Percentiles rank a stretch among this genome's conserved stretches.
These are phyloP conservation scores for Rachycentron canadum DNA, from an alignment of 2,797 vertebrate genomes.

Conservation along the genomic window DNA sequence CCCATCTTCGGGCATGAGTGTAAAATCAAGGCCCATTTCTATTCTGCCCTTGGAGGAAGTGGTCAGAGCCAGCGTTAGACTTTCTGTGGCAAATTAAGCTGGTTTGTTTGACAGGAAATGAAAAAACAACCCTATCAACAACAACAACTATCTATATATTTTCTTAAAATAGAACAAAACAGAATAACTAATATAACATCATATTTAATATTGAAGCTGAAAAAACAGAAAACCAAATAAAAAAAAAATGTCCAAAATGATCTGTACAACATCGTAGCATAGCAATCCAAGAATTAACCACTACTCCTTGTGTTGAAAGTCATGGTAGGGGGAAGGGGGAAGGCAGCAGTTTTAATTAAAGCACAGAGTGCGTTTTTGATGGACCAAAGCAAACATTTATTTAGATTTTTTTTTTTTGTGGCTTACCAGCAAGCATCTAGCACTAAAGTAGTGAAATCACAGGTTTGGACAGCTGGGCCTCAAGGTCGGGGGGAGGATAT, in stretches of 20 bases:
- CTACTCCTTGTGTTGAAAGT: not conserved
- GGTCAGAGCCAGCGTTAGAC: slow-evolving; percentile 30
- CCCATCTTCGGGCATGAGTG: not conserved
- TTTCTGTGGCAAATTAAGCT: slow-evolving; percentile 13
- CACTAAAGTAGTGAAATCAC: slow-evolving; percentile 62
- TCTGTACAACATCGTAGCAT: too few relatives aligned
- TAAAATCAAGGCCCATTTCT: not conserved
- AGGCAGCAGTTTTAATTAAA: slow-evolving; percentile 32
- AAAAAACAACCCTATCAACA: too few relatives aligned
- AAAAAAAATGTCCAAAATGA: not conserved
- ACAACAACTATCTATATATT: not conserved
- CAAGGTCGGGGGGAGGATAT: slow-evolving; percentile 46
- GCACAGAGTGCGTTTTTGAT: slow-evolving; percentile 18
- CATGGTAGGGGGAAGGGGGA: not conserved
- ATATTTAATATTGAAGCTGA: not conserved
- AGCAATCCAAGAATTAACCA: not conserved
- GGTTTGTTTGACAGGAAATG: slow-evolving; percentile 30
- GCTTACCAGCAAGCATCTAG: slow-evolving; percentile 7
- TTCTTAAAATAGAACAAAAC: not conserved
- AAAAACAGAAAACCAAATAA: not conserved
- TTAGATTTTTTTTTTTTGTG: slow-evolving; percentile 30
- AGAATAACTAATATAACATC: not conserved
- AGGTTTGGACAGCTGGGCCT: slow-evolving; percentile 79
- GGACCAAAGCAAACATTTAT: slow-evolving; percentile 56
- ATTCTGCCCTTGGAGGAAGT: slow-evolving; percentile 44